Percentiles rank a stretch among this genome's conserved stretches.
These are phyloP conservation scores for Geotrypetes seraphini DNA, from an alignment of 2,797 vertebrate genomes.

Conservation along the genomic window DNA sequence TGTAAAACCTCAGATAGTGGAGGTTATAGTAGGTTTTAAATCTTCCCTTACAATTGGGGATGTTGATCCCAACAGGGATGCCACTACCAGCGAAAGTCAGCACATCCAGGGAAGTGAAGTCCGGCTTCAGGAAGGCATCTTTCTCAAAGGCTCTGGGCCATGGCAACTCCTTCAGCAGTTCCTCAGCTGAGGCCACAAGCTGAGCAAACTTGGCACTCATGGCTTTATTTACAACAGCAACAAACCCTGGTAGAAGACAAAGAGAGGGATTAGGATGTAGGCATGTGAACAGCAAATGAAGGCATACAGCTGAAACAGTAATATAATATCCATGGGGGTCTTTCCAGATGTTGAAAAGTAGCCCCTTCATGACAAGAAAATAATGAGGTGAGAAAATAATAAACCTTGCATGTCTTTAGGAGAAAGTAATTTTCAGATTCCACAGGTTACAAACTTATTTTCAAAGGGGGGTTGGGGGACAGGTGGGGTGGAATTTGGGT, in stretches of 20 bases:
- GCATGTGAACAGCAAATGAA: no score
- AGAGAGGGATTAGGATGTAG: not conserved
- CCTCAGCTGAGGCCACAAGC: constrained; percentile 72
- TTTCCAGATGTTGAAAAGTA: no score
- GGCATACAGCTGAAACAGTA: no score
- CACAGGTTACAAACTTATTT: no score
- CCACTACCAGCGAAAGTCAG: constrained; percentile 84
- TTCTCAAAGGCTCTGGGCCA: constrained; percentile 83
- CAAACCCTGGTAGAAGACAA: constrained; percentile 57
- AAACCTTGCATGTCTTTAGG: no score
- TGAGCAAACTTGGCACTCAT: constrained; percentile 80
- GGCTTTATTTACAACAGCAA: constrained; percentile 84
- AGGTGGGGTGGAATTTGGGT: no score
- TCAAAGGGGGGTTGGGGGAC: no score
- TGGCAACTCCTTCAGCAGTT: constrained; percentile 73
- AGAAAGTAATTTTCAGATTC: no score
- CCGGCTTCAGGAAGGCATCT: constrained; percentile 78
- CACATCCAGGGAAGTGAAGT: constrained; percentile 87
- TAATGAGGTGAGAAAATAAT: no score
- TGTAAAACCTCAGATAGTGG: no score
- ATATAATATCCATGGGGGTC: not conserved
- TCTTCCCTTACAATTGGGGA: constrained; percentile 89
- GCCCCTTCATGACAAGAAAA: no score
- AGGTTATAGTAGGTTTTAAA: no score
- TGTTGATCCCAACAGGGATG: constrained; percentile 88